phyloP scores from a whole-genome alignment of 2,888 invertebrate genomes.

The Tipula vernalis region DNA sequence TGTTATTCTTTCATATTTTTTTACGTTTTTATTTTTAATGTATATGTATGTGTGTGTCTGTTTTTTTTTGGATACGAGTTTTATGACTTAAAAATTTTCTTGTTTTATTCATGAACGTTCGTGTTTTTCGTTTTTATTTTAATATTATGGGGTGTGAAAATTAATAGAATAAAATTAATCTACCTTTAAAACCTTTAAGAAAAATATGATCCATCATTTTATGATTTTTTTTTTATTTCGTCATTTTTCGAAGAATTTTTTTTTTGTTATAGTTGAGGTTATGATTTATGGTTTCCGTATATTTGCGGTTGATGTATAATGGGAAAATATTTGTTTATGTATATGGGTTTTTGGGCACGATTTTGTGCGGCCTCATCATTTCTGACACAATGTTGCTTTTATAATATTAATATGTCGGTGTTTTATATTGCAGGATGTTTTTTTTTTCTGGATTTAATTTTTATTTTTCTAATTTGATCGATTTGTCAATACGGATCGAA shows the following conservation, averaged over 20 bases:
- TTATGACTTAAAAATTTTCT: not conserved
- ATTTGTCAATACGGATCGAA: not conserved
- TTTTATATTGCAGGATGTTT: not conserved
- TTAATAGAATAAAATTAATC: slow-evolving; percentile 4
- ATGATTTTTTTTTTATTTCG: not conserved
- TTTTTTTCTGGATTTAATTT: not conserved
- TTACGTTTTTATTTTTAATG: not conserved
- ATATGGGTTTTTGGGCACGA: not conserved
- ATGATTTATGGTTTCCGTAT: not conserved
- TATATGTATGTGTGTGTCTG: not conserved
- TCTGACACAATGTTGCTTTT: not conserved
- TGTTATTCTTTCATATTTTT: not conserved
- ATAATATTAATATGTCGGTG: not conserved
- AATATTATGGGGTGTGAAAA: not conserved
- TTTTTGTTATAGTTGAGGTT: not conserved
- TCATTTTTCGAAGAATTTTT: not conserved
- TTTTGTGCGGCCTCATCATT: not conserved
- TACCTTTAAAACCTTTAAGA: slow-evolving; percentile 4
- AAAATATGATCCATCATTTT: not conserved
- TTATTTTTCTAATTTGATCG: not conserved
- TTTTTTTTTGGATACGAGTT: not conserved
- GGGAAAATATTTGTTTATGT: not conserved
- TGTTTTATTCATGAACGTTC: not conserved
- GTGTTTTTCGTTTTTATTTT: not conserved
- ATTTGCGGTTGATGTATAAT: not conserved